Conservation (phyloP, 2,113 vertebrate species). For the Rhinolophus ferrumequinum region DNA sequence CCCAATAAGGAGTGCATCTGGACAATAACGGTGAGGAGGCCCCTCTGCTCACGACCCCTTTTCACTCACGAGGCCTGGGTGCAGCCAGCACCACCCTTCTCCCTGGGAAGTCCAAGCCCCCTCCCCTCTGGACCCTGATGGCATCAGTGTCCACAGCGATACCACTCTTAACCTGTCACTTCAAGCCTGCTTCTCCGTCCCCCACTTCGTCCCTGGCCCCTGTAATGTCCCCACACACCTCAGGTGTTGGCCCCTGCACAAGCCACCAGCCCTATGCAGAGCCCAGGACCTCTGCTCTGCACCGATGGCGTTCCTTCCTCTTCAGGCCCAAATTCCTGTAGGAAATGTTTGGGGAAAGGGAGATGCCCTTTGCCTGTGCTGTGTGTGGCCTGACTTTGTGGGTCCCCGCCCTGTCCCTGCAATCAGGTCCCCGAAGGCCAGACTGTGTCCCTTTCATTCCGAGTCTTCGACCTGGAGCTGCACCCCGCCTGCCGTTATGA, state of each 20-base stretch:
- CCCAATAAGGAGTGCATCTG: conserved; percentile 91
- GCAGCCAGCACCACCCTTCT: not conserved
- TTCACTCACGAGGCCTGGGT: not conserved
- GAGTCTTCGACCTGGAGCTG: conserved; percentile 93
- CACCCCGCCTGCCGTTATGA: conserved; percentile 93
- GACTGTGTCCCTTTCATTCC: conserved; percentile 93
- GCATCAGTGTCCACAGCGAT: not conserved
- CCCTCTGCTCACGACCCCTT: not conserved
- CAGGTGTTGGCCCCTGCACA: too few species aligned
- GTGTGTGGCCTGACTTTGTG: conserved; percentile 5
- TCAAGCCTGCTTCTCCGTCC: not conserved
- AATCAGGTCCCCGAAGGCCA: conserved; percentile 91
- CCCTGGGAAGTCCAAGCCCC: not conserved
- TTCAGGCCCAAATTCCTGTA: not conserved
- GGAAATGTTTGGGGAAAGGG: not conserved
- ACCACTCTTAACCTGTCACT: not conserved
- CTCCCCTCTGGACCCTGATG: not conserved
- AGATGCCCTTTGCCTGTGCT: not conserved
- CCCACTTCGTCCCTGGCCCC: not conserved
- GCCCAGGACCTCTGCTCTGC: not conserved
- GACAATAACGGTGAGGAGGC: conserved; percentile 90
- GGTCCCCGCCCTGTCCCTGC: not conserved
- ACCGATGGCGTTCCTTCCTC: not conserved
- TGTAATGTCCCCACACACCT: not conserved
- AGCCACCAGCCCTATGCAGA: not conserved